A percentile compares a stretch with the other conserved stretches of the same genome.
These are phyloP conservation scores for Eubucco bourcierii DNA, from an alignment of 2,113 vertebrate species.

Conservation along the genomic window DNA sequence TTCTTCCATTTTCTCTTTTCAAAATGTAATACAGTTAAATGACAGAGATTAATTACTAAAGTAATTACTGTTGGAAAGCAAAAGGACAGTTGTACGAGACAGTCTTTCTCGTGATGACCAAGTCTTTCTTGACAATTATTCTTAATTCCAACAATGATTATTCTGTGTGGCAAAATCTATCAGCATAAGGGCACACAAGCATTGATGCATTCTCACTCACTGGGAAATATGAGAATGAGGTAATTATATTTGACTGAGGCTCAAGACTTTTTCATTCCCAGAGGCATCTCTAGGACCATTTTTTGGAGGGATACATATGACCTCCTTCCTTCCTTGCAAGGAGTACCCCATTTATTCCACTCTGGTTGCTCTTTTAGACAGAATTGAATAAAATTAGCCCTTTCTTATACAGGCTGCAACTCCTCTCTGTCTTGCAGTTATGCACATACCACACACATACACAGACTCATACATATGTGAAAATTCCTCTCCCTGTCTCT, in stretches of 20 bases:
- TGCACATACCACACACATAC: fast-evolving
- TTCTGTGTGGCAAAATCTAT: slow-evolving; percentile 71
- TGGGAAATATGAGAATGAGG: slow-evolving; percentile 57
- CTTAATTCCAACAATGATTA: slow-evolving; percentile 76
- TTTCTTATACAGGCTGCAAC: not conserved
- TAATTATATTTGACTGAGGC: slow-evolving; percentile 52
- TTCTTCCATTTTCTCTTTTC: slow-evolving; percentile 85
- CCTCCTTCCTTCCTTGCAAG: not conserved
- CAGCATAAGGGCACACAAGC: slow-evolving; percentile 67
- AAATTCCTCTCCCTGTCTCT: not conserved
- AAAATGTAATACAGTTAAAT: slow-evolving; percentile 83
- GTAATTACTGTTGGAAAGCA: slow-evolving; percentile 83
- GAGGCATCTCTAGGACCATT: not conserved
- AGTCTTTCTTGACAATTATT: slow-evolving; percentile 79
- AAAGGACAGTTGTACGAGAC: slow-evolving; percentile 77
- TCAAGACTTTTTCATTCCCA: not conserved
- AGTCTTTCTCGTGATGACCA: slow-evolving; percentile 77
- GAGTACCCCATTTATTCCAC: not conserved
- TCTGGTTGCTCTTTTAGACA: not conserved
- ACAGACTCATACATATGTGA: not conserved
- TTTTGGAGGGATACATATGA: not conserved
- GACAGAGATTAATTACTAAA: slow-evolving; percentile 85
- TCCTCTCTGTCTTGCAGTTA: not conserved
- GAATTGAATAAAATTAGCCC: slow-evolving; percentile 26
- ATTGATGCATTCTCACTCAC: slow-evolving; percentile 42